These are phyloP conservation scores for Agapornis canus DNA, from an alignment of 2,797 vertebrate genomes.

Conservation along the genomic window DNA sequence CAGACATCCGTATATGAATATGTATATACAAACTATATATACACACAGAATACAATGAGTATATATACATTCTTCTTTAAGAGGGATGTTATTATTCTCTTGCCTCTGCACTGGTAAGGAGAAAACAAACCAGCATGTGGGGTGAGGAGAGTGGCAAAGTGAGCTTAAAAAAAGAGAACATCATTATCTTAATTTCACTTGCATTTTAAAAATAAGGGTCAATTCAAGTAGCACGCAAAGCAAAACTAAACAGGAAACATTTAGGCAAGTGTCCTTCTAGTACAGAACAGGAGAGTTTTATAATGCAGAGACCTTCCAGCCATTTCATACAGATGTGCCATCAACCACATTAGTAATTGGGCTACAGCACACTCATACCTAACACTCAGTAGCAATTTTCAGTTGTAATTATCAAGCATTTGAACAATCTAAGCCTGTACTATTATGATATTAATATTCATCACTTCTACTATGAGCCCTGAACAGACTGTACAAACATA, in stretches of 20 bases:
- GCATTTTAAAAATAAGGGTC: neutral
- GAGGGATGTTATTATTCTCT: neutral
- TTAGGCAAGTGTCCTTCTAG: neutral
- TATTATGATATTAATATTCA: constrained; percentile 4
- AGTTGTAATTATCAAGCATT: neutral
- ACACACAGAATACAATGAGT: neutral
- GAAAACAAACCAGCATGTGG: neutral
- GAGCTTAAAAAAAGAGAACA: neutral
- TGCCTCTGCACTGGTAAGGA: neutral
- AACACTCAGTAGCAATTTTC: neutral
- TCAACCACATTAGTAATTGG: neutral
- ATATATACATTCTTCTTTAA: neutral
- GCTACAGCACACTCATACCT: neutral
- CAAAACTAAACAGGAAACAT: neutral
- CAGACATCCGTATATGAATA: neutral
- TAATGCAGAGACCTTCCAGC: neutral
- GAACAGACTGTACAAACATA: neutral
- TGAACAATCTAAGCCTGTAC: neutral
- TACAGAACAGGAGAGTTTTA: neutral
- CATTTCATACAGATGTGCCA: neutral
- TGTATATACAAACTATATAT: neutral
- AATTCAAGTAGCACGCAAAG: neutral
- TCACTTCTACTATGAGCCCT: neutral
- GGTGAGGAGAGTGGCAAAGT: neutral
- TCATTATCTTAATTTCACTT: neutral